Base-by-base conservation (phyloP, 2,113 vertebrate genomes). In the Lycocorax pyrrhopterus region DNA sequence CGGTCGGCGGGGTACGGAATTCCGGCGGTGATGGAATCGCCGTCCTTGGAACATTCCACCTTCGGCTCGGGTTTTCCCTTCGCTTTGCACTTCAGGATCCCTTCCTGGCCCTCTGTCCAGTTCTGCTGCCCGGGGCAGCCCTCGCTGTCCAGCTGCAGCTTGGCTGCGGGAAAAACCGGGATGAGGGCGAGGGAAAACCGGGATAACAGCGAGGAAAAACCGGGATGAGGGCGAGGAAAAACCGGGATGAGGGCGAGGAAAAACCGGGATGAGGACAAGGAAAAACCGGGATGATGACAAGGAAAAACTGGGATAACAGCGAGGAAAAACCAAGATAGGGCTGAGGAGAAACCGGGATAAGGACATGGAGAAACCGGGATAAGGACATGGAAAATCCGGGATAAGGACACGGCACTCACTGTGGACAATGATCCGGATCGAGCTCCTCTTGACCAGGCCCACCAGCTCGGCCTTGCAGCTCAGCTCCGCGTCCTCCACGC, bases 91-190 rank as follows among this genome's bases (percentile, higher is more conserved):
- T 25, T 67, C 69, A 97, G 91, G 4, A 75, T 68, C 16, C 78
- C 93, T 10, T 97, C 92, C 26, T 80, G 84, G 29, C 96, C 97
- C 74, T 96, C 97, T 18, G 93, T 86, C 97, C 97, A 97, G 8
- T 90, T 97, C 58, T 94, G 53, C 76, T 32, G 79, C 41, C 1
- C 94, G 94, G 97, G 96, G 80, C 97, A 97, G 68, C 92, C 78
- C 53, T 69, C 10, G 0, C 59, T 77, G 20, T 97, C 97, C 94
- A 97, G 75, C 1, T 63, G 43, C 15, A 97, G 97, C 4, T 23
- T 20, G 8, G 95, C 97, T 98, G 69, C 2, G 7, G 67, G 52
- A 33, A 14, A 6, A 37, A 39, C 10, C 7, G 2, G 18, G 30
- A 26, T 4, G 19, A 6, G 13, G 49, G 8, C 5, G 19, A 19